These are phyloP conservation scores for Penaeus indicus DNA, from an alignment of 1,140 invertebrate genomes.

Conservation along the genomic window DNA sequence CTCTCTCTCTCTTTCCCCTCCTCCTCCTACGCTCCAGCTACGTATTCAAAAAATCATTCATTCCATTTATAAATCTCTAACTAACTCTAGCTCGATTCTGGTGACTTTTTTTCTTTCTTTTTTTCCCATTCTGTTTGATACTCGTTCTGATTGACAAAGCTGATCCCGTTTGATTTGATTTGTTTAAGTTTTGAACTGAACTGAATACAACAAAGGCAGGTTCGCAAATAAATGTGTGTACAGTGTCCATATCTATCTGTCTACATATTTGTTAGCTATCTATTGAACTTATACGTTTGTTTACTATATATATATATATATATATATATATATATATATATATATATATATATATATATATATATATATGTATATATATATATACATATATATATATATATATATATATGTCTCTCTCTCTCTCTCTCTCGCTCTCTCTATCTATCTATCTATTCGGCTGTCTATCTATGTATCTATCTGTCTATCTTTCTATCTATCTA, in stretches of 20 bases:
- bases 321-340: background rate
- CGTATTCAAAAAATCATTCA: too few relatives aligned
- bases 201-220: too few relatives aligned
- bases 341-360: background rate
- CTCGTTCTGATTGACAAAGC: too few relatives aligned
- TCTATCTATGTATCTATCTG: too few relatives aligned
- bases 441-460: too few relatives aligned
- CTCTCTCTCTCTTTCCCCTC: background rate
- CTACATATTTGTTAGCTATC: background rate
- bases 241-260: background rate
- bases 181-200: too few relatives aligned
- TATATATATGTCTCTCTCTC: background rate
- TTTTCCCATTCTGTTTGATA: background rate
- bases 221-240: background rate
- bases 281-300: background rate
- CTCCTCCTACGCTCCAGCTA: too few relatives aligned
- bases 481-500: too few relatives aligned
- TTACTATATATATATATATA: background rate
- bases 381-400: background rate
- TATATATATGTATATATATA: background rate
- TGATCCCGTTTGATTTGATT: too few relatives aligned
- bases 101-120: too few relatives aligned
- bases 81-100: too few relatives aligned
- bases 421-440: background rate
- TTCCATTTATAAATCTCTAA: background rate